Conservation (phyloP, 2,113 vertebrate species). For the Tragelaphus scriptus region DNA sequence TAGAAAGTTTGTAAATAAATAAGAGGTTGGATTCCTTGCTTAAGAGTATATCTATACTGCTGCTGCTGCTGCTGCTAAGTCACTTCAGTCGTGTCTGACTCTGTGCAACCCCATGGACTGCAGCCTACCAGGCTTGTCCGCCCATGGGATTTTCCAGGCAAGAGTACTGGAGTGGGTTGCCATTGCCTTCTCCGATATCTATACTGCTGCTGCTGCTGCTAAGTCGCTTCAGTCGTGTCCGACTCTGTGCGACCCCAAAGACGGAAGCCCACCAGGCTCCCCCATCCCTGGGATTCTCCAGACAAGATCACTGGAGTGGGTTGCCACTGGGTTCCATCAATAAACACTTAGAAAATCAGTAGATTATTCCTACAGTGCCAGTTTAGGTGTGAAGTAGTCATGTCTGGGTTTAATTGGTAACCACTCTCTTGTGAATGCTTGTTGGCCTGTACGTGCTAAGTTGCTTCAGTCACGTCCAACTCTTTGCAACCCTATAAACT, state of each 20-base stretch:
- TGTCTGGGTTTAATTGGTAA: neutral
- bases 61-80: too few relatives aligned
- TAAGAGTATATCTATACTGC: neutral
- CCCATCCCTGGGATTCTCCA: too few relatives aligned
- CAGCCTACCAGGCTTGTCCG: too few relatives aligned
- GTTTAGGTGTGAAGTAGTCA: neutral
- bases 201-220: neutral
- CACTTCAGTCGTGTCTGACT: too few relatives aligned
- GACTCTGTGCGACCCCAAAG: too few relatives aligned
- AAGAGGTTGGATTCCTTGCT: neutral
- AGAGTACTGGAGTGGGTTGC: too few relatives aligned
- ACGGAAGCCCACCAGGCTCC: too few relatives aligned
- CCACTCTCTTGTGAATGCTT: neutral
- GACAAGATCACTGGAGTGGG: too few relatives aligned
- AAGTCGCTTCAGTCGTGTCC: too few relatives aligned
- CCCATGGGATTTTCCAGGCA: too few relatives aligned
- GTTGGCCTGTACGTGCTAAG: fast-evolving
- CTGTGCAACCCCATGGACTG: too few relatives aligned
- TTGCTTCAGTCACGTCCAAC: neutral
- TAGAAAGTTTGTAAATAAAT: neutral
- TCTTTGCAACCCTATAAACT: neutral
- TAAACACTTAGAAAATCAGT: neutral
- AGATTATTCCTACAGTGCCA: neutral
- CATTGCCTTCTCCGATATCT: neutral
- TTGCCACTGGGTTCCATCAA: neutral